Conservation (phyloP, 2,888 invertebrate genomes). For the Campoplex nolae region DNA sequence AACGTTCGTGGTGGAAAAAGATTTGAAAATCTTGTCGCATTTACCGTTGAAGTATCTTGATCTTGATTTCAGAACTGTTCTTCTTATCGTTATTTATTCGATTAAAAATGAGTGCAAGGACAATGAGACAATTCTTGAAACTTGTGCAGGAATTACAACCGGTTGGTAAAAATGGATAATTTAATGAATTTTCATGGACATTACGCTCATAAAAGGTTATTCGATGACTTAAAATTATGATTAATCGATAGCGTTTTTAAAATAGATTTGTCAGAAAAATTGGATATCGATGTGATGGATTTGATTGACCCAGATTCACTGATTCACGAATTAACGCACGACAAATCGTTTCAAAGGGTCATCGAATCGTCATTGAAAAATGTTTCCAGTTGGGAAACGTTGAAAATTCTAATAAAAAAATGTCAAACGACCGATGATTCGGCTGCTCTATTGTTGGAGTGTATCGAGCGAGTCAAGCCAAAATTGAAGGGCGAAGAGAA, state of each 20-base stretch:
- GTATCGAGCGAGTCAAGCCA: slow-evolving; percentile 74
- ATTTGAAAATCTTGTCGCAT: slow-evolving; percentile 69
- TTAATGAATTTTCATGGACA: neutral
- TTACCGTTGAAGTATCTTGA: slow-evolving; percentile 74
- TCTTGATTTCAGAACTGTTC: slow-evolving; percentile 70
- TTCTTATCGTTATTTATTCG: slow-evolving; percentile 75
- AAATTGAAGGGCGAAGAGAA: slow-evolving; percentile 74
- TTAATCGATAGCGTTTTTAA: slow-evolving; percentile 13
- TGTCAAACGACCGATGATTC: slow-evolving; percentile 60
- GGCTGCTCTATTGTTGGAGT: slow-evolving; percentile 73
- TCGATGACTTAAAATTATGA: neutral
- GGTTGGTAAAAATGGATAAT: slow-evolving; percentile 69
- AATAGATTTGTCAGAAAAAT: slow-evolving; percentile 73
- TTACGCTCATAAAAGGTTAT: neutral
- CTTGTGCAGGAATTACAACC: slow-evolving; percentile 73
- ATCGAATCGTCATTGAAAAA: slow-evolving; percentile 74
- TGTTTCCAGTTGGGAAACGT: slow-evolving; percentile 66
- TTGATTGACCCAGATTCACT: slow-evolving; percentile 72
- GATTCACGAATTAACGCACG: slow-evolving; percentile 69
- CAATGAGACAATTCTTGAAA: slow-evolving; percentile 53
- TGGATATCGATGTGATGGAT: slow-evolving; percentile 74
- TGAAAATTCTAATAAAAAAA: slow-evolving; percentile 68
- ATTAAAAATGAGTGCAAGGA: slow-evolving; percentile 72
- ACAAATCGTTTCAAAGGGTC: slow-evolving; percentile 69
- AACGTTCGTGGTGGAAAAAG: slow-evolving; percentile 16